A percentile compares a stretch with the other conserved stretches of the same genome.
Conservation (phyloP, 37 sponge, comb jelly and placozoan species). For the Bolinopsis microptera region DNA sequence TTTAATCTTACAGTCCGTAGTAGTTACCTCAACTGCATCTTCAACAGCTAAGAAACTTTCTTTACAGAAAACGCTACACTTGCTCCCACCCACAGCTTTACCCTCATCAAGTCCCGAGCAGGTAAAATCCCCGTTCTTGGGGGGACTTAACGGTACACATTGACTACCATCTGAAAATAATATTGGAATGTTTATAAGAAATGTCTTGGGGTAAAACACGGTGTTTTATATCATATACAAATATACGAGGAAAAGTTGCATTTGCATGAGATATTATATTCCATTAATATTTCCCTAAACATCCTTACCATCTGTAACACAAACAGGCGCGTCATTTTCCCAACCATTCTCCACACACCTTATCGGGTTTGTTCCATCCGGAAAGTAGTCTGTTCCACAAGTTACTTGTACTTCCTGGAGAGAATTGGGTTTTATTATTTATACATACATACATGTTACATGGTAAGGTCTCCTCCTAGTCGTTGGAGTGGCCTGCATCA, state of each 20-base stretch:
- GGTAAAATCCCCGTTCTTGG: neutral
- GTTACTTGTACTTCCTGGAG: neutral
- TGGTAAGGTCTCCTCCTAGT: too few relatives aligned
- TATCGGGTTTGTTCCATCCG: neutral
- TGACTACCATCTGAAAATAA: neutral
- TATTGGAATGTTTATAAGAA: too few relatives aligned
- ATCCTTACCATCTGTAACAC: neutral
- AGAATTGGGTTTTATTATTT: too few relatives aligned
- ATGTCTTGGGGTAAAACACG: too few relatives aligned
- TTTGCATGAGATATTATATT: too few relatives aligned
- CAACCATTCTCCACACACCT: neutral
- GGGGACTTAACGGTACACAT: neutral
- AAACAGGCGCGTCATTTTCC: neutral
- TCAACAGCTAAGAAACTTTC: neutral
- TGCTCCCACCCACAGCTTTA: neutral
- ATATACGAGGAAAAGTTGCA: too few relatives aligned
- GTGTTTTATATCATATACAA: too few relatives aligned
- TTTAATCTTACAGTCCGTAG: too few relatives aligned
- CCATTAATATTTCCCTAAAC: too few relatives aligned
- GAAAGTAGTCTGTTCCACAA: constrained; percentile 2
- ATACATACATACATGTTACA: too few relatives aligned
- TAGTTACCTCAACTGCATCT: neutral
- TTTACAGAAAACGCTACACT: neutral
- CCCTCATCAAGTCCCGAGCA: neutral
- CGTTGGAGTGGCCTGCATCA: too few relatives aligned